These are phyloP conservation scores for Hydrotaea diabolus DNA, from an alignment of 2,888 invertebrate genomes.

Conservation along the genomic window DNA sequence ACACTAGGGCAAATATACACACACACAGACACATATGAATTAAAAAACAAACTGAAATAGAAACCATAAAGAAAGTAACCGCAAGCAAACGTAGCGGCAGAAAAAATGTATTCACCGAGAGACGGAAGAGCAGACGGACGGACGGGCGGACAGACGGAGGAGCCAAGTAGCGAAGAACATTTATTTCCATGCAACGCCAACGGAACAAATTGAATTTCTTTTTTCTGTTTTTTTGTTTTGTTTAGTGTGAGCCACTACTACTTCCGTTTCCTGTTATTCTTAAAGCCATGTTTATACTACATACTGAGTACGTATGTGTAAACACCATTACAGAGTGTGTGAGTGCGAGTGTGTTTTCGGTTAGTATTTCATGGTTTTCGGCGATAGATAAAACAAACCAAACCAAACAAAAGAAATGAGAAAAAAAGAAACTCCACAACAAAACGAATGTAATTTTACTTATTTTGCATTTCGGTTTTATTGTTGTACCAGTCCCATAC, in stretches of 20 bases:
- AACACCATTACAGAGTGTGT: neutral
- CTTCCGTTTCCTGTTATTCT: constrained; percentile 62
- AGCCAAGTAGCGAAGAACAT: neutral
- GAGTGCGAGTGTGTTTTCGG: neutral
- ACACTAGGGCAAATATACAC: neutral
- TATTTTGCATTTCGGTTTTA: constrained; percentile 10
- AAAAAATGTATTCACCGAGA: neutral
- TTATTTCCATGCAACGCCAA: constrained; percentile 42
- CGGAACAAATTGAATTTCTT: constrained; percentile 62
- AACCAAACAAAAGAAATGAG: neutral
- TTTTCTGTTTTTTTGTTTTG: neutral
- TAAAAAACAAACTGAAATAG: neutral
- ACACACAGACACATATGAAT: neutral
- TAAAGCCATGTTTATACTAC: neutral
- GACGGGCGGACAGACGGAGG: neutral
- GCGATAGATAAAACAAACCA: neutral
- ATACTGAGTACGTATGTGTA: neutral
- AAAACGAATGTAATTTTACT: constrained; percentile 17
- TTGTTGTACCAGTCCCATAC: neutral
- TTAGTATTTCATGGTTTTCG: constrained; percentile 12
- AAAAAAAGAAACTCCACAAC: neutral
- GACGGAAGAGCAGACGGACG: neutral
- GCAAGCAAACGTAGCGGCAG: constrained; percentile 11
- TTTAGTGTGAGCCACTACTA: constrained; percentile 29
- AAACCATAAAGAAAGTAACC: constrained; percentile 8